phyloP scores from a whole-genome alignment of 2,797 vertebrate genomes.

The Pantherophis vulpinus region DNA sequence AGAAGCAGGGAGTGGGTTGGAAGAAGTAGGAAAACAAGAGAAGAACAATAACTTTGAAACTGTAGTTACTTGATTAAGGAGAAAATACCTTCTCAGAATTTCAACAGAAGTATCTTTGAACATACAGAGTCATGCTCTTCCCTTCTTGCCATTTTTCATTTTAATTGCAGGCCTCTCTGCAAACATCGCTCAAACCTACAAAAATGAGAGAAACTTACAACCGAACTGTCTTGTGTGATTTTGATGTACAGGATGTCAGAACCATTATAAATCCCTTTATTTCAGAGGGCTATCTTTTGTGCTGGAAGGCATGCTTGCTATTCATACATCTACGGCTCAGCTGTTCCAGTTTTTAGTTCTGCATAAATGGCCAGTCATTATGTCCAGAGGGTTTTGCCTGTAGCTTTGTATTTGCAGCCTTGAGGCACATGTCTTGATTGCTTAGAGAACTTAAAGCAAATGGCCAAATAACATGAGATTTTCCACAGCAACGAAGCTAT shows the following conservation, averaged over 20 bases:
- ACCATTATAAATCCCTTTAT: conserved; percentile 65
- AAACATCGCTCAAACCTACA: conserved; percentile 61
- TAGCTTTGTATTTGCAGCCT: conserved; percentile 74
- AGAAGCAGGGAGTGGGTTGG: conserved; percentile 2
- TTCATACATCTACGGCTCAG: conserved; percentile 74
- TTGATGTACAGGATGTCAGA: conserved; percentile 73
- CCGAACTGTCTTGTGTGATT: conserved; percentile 57
- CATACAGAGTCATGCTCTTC: conserved; percentile 19
- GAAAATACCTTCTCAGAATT: conserved; percentile 37
- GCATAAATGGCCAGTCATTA: conserved; percentile 75
- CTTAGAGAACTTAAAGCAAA: conserved; percentile 69
- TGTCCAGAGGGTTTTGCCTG: conserved; percentile 74
- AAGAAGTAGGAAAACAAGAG: conserved; percentile 1
- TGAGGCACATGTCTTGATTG: conserved; percentile 76
- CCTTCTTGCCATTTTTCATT: conserved; percentile 51
- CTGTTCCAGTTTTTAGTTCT: conserved; percentile 77
- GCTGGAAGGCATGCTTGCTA: conserved; percentile 70
- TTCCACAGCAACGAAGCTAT: conserved; percentile 74
- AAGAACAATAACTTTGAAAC: conserved; percentile 13
- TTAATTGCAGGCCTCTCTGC: conserved; percentile 57
- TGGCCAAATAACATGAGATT: conserved; percentile 74
- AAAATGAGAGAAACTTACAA: conserved; percentile 55
- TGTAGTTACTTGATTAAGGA: conserved; percentile 14
- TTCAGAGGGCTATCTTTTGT: conserved; percentile 68
- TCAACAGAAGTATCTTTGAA: conserved; percentile 38